phyloP scores from a whole-genome alignment of 2,797 vertebrate genomes.

The Thamnophis elegans region DNA sequence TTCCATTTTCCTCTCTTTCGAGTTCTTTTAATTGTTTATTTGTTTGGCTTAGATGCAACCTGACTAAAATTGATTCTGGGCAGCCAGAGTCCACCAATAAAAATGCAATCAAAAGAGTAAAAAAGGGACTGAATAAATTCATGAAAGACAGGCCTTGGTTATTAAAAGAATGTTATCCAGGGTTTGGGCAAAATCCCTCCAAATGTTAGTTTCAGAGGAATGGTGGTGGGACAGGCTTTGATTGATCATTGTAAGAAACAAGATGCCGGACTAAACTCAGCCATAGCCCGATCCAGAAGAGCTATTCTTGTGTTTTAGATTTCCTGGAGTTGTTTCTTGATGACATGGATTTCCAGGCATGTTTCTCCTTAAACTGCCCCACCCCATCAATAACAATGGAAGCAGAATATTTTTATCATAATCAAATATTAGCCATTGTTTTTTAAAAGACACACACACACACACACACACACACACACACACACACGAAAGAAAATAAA shows the following conservation, averaged over 20 bases:
- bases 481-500: neutral
- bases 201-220: neutral
- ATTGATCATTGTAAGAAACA: neutral
- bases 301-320: neutral
- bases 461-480: no score
- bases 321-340: neutral
- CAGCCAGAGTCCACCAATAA: neutral
- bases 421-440: neutral
- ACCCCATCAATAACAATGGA: neutral
- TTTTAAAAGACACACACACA: neutral
- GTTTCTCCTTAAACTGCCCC: neutral
- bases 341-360: neutral
- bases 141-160: neutral
- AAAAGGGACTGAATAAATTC: neutral
- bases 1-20: neutral
- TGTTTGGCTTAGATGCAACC: neutral
- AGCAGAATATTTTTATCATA: neutral
- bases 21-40: neutral
- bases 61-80: neutral
- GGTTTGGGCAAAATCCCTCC: neutral
- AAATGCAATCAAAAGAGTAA: neutral
- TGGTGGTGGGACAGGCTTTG: neutral
- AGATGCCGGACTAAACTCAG: neutral
- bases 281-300: neutral
- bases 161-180: neutral